Evolutionary conservation across 2,113 vertebrate species (phyloP), one percentile per base, ranked within the genome.

Genomic region (Tychaedon coryphoeus): DNA sequence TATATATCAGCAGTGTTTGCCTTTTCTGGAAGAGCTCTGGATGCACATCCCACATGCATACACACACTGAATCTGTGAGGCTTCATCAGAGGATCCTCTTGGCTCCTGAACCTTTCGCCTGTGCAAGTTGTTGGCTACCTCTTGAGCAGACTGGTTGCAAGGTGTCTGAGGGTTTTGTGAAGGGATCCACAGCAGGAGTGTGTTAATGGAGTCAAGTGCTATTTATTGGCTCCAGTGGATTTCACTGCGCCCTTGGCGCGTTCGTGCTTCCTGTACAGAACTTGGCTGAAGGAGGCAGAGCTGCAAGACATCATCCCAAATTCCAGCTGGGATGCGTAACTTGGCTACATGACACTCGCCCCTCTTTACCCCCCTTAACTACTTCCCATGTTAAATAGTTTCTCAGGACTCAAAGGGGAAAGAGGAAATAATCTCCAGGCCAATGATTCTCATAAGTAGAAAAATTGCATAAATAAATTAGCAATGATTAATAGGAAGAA

Each of bases 261-360:
- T 29, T 78, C 0, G 0, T 36, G 40, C 70, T 94, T 96, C 93
- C 89, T 95, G 92, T 53, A 93, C 45, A 77, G 72, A 83, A 91
- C 74, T 96, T 95, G 95, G 92, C 90, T 34, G 72, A 31, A 78
- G 67, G 71, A 77, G 23, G 23, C 72, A 78, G 83, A 86, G 18
- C 95, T 89, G 91, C 69, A 87, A 86, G 81, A 77, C 86, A 87
- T 86, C 95, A 86, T 95, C 88, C 64, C 87, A 75, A n/a, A 95
- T 96, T 96, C 95, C 94, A 97, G 76, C 83, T 96, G 91, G 87
- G 95, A 95, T 91, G 73, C n/a, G 79, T 95, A 94, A 92, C 91
- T 94, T 96, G 96, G 95, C 93, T 93, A 76, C 73, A 70, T 38
- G 69, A 86, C 74, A 53, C 67, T 72, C 78, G 74, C 61, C 58